Conservation (phyloP, 1,140 invertebrate genomes). For the Formica selysi region DNA sequence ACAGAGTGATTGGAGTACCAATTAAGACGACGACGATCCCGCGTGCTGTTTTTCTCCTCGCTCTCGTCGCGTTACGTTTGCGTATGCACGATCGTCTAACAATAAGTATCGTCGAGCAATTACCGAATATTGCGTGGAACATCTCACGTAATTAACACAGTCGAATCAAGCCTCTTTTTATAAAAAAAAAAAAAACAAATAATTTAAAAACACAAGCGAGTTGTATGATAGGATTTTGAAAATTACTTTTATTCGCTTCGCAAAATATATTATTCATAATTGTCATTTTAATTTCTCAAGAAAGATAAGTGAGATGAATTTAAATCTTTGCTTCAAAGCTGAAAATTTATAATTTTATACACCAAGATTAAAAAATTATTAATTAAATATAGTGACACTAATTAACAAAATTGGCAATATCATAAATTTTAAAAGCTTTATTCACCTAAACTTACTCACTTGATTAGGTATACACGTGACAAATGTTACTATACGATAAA, state of each 20-base stretch:
- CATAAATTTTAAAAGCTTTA: background rate
- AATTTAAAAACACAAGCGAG: background rate
- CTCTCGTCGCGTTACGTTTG: conserved; percentile 27
- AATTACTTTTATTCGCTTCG: background rate
- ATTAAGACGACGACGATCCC: conserved; percentile 65
- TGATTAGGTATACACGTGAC: background rate
- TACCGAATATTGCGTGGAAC: background rate
- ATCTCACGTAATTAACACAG: background rate
- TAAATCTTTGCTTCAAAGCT: background rate
- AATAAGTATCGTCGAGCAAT: background rate
- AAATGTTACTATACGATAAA: conserved; percentile 35
- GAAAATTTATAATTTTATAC: background rate
- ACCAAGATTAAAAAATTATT: background rate
- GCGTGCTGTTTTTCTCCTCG: conserved; percentile 56
- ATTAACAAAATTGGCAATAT: background rate
- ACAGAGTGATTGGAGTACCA: conserved; percentile 77
- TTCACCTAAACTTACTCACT: background rate
- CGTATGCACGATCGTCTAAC: conserved; percentile 9
- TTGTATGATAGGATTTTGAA: background rate
- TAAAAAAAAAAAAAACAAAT: background rate
- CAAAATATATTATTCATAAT: background rate
- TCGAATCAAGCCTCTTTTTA: background rate
- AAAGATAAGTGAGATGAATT: background rate
- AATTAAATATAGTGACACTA: conserved; percentile 5
- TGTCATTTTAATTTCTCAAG: background rate